Conservation (phyloP, 1,140 invertebrate species). For the Sycophila sp. region DNA sequence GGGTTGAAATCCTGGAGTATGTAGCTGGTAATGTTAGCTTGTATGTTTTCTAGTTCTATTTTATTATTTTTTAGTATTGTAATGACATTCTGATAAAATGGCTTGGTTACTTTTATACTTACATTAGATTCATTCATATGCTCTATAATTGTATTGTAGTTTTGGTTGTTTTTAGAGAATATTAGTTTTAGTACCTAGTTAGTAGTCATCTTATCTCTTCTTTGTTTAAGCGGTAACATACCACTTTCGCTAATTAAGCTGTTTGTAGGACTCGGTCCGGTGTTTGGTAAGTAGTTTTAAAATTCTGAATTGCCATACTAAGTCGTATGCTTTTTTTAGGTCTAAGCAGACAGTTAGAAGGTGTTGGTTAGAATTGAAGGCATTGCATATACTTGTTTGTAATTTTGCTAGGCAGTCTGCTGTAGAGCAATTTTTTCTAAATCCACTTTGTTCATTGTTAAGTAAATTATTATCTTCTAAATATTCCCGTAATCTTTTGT, state of each 20-base stretch:
- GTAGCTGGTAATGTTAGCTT: not conserved
- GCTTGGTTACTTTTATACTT: not conserved
- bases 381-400: constrained; percentile 36
- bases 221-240: constrained; percentile 15
- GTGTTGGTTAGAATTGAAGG: constrained; percentile 38
- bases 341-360: constrained; percentile 42
- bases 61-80: not conserved
- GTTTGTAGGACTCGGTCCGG: not conserved
- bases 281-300: constrained; percentile 14
- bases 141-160: not conserved
- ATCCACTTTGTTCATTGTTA: constrained; percentile 23
- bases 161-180: not conserved
- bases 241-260: not conserved
- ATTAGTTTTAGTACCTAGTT: not conserved
- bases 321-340: constrained; percentile 47
- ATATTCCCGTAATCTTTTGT: constrained; percentile 25
- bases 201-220: not conserved
- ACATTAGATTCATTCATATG: not conserved
- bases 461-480: constrained; percentile 41
- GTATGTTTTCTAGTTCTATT: not conserved
- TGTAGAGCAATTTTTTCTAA: constrained; percentile 39
- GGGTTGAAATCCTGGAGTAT: not conserved
- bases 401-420: constrained; percentile 36
- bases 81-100: not conserved
- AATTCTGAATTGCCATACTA: constrained; percentile 16